Percentiles rank a stretch among this genome's conserved stretches.
These are phyloP conservation scores for Scylla paramamosain DNA, from an alignment of 1,140 invertebrate genomes.

Conservation along the genomic window DNA sequence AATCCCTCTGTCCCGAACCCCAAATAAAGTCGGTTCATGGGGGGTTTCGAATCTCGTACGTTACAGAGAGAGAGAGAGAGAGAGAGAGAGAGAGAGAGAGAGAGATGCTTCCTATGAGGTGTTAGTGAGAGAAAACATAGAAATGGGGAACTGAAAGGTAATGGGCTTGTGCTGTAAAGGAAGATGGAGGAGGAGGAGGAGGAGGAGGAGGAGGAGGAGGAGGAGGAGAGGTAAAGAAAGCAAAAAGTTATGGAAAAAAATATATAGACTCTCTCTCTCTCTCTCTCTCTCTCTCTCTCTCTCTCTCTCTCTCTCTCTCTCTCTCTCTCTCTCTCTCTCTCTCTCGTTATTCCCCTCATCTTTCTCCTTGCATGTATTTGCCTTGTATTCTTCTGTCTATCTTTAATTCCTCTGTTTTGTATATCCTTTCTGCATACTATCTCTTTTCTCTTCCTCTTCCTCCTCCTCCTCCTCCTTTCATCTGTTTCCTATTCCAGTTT, in stretches of 20 bases:
- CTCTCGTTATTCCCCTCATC: background rate
- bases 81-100: slow-evolving; percentile 10
- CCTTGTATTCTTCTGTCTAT: background rate
- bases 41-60: too few relatives aligned
- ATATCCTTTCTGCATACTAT: background rate
- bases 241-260: too few relatives aligned
- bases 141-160: background rate
- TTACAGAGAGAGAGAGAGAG: slow-evolving; percentile 13
- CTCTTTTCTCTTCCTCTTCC: background rate
- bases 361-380: background rate
- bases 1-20: background rate
- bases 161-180: background rate
- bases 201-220: too few relatives aligned
- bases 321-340: slow-evolving; percentile 20
- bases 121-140: background rate
- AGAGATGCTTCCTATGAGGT: background rate
- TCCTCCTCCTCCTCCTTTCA: background rate
- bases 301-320: slow-evolving; percentile 17
- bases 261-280: too few relatives aligned
- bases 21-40: background rate
- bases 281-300: background rate
- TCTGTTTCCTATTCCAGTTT: background rate
- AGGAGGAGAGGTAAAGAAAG: too few relatives aligned
- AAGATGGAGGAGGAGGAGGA: background rate
- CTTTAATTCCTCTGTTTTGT: background rate